Evolutionary conservation across 2,888 invertebrate genomes (phyloP).

Genomic region (Drosophila ezoana): DNA sequence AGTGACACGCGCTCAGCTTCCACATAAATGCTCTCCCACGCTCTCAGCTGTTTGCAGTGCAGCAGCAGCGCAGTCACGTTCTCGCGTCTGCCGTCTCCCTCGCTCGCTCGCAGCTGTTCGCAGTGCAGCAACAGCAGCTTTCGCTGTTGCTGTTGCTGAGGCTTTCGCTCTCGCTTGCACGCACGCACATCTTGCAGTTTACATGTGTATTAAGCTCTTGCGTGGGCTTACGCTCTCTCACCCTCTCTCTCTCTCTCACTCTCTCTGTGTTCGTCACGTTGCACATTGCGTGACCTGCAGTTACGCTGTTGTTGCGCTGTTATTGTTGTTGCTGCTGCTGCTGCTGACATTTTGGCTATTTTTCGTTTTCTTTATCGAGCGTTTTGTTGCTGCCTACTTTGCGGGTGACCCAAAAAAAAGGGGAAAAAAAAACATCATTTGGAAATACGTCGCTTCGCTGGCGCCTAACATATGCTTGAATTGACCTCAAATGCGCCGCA

Average conservation of each 20-base stretch:
- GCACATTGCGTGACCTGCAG: slow-evolving; percentile 33
- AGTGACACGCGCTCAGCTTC: slow-evolving; percentile 6
- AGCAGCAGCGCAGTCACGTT: slow-evolving; percentile 9
- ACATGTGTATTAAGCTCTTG: neutral
- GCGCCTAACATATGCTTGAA: slow-evolving; percentile 11
- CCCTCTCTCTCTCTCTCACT: neutral
- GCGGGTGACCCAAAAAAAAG: slow-evolving; percentile 8
- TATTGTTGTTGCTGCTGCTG: slow-evolving; percentile 12
- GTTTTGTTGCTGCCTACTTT: slow-evolving; percentile 41
- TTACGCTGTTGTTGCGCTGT: slow-evolving; percentile 10
- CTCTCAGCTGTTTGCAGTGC: slow-evolving; percentile 23
- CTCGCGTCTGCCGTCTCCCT: slow-evolving; percentile 1
- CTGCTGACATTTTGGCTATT: slow-evolving; percentile 4
- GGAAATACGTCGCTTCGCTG: slow-evolving; percentile 1
- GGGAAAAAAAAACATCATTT: slow-evolving; percentile 2
- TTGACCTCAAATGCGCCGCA: slow-evolving; percentile 16
- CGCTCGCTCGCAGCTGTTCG: slow-evolving; percentile 28
- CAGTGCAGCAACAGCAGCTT: slow-evolving; percentile 13
- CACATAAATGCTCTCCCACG: neutral
- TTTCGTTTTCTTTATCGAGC: slow-evolving; percentile 8
- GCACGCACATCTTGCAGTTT: neutral
- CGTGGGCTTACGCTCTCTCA: neutral
- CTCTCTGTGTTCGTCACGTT: neutral
- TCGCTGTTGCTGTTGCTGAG: neutral
- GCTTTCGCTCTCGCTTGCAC: slow-evolving; percentile 3